Evolutionary conservation across 1,140 invertebrate genomes (phyloP).

Genomic region (Anoplolepis gracilipes): DNA sequence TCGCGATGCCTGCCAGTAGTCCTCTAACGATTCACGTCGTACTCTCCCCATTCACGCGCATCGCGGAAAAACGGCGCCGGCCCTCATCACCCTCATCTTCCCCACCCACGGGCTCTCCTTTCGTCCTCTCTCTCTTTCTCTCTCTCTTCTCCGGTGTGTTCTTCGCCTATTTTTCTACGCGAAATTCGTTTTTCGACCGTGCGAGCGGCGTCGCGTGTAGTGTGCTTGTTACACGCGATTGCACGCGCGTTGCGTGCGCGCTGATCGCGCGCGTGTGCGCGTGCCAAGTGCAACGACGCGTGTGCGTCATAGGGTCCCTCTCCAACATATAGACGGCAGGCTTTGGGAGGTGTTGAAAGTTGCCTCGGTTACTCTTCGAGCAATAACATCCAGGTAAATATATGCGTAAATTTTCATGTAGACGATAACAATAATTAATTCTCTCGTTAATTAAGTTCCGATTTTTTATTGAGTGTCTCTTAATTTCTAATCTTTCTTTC

Average conservation of each 20-base stretch:
- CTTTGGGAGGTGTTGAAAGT: constrained; percentile 44
- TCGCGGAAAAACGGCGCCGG: constrained; percentile 60
- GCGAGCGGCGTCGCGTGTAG: neutral
- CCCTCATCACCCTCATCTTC: neutral
- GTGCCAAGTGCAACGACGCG: constrained; percentile 30
- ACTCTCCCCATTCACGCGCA: constrained; percentile 72
- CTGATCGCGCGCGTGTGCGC: neutral
- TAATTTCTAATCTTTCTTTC: neutral
- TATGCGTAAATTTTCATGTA: neutral
- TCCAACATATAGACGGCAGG: constrained; percentile 16
- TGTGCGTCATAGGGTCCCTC: constrained; percentile 38
- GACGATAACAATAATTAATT: neutral
- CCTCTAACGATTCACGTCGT: constrained; percentile 78
- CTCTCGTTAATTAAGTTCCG: neutral
- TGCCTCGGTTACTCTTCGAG: neutral
- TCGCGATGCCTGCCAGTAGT: constrained; percentile 63
- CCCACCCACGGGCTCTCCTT: neutral
- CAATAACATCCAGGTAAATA: constrained; percentile 38
- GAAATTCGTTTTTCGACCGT: neutral
- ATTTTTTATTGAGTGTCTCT: neutral
- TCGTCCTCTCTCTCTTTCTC: neutral
- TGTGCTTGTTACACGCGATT: neutral
- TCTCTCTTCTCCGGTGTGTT: neutral
- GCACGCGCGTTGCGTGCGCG: constrained; percentile 7
- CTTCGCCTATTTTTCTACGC: neutral